Base-by-base conservation (phyloP, 1,140 invertebrate genomes). In the Drosophila elegans region DNA sequence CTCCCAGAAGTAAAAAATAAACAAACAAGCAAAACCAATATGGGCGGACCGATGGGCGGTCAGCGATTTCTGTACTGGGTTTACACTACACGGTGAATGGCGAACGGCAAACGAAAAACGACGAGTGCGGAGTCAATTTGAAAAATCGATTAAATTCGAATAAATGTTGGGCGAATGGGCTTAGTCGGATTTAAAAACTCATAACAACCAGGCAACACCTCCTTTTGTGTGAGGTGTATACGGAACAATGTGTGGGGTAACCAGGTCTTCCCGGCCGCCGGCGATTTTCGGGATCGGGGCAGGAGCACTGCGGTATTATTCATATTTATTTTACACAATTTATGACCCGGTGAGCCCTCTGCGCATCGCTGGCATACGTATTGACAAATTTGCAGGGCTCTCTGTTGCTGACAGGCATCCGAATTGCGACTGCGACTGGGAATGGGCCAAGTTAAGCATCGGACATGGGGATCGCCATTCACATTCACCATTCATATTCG, bases 121-220 rank as follows among this genome's bases (percentile, higher is more conserved):
- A 36, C 16, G 59, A 44, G 45, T 63, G 64, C 44, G 44, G 71
- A 88, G 80, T 76, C 79, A 83, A 89, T 89, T 89, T 89, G 77
- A 80, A 81, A 89, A 89, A 89, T 90, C 85, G 85, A 89, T 89
- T 89, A 89, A 90, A 85, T 85, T 81, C 86, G 74, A 89, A 89
- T 89, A 89, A 89, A 89, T 90, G 84, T 85, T 90, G 85, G 85
- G 69, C 76, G 68, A 64, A 59, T 72, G 73, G 69, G 78, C 74
- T 89, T 75, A 85, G 76, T 72, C 74, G 80, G 86, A 78, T 90
- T 89, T 90, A 79, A 90, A 89, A 89, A 90, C 85, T 89, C 80
- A 89, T 89, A 89, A 89, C 85, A 90, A 90, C 69, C 49, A 80
- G 85, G 81, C 85, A 85, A 90, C 86, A 90, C 85, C 84, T 89